Percentiles rank a stretch among this genome's conserved stretches.
These are phyloP conservation scores for Amblyjoppa proteus DNA, from an alignment of 2,888 invertebrate species.

Conservation along the genomic window DNA sequence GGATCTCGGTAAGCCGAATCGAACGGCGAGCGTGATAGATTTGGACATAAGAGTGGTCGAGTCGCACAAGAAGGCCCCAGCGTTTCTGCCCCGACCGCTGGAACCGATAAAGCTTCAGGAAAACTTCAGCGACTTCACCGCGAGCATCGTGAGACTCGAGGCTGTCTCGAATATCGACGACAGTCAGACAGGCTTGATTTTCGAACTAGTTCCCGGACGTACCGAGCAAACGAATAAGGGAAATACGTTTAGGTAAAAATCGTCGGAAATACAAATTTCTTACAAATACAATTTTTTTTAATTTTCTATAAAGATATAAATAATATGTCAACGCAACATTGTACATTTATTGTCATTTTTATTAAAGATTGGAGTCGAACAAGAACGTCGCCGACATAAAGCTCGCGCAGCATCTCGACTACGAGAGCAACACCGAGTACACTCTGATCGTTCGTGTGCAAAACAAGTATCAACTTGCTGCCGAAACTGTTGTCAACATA, in stretches of 20 bases:
- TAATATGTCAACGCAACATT: background rate
- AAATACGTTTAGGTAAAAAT: constrained; percentile 86
- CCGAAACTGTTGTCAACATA: constrained; percentile 92
- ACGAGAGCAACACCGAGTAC: constrained; percentile 94
- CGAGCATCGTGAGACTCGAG: constrained; percentile 89
- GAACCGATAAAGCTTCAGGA: constrained; percentile 90
- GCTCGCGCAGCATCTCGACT: constrained; percentile 92
- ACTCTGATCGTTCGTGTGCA: constrained; percentile 93
- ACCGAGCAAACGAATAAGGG: constrained; percentile 95
- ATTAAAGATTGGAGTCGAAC: constrained; percentile 86
- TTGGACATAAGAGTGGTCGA: constrained; percentile 94
- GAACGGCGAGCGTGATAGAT: constrained; percentile 90
- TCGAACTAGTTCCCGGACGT: constrained; percentile 92
- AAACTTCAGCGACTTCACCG: constrained; percentile 90
- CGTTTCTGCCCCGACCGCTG: constrained; percentile 88
- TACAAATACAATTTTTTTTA: too few species aligned
- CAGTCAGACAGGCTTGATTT: constrained; percentile 88
- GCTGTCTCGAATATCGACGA: constrained; percentile 93
- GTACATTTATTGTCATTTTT: constrained; percentile 27
- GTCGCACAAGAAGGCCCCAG: constrained; percentile 94
- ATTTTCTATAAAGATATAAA: background rate
- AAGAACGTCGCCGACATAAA: constrained; percentile 91
- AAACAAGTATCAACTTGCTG: constrained; percentile 92
- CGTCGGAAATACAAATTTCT: background rate
- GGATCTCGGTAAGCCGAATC: constrained; percentile 89